These are phyloP conservation scores for Vanacampus margaritifer DNA, from an alignment of 2,113 vertebrate species.

Conservation along the genomic window DNA sequence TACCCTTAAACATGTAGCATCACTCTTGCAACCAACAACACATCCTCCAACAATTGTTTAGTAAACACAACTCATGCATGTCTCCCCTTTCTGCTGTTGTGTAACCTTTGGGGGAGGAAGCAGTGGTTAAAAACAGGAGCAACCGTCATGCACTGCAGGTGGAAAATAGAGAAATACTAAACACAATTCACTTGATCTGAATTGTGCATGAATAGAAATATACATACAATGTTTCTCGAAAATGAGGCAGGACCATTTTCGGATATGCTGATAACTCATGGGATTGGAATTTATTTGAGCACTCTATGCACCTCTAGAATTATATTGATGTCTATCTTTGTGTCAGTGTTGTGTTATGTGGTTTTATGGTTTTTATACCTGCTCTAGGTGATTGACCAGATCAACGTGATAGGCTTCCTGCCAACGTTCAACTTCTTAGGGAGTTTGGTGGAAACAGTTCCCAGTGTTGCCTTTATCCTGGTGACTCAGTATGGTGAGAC, in stretches of 20 bases:
- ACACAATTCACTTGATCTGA: constrained; percentile 18
- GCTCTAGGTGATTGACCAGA: constrained; percentile 30
- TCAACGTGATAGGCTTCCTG: constrained; percentile 63
- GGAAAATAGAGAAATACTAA: constrained; percentile 21
- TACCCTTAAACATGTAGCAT: constrained; percentile 29
- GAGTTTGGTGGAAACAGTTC: constrained; percentile 79
- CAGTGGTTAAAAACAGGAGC: constrained; percentile 33
- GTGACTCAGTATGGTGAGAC: constrained; percentile 78
- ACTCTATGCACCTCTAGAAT: background rate
- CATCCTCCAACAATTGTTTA: constrained; percentile 31
- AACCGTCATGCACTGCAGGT: constrained; percentile 23
- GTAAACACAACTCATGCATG: constrained; percentile 33
- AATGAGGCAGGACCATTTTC: background rate
- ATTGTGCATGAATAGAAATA: constrained; percentile 25
- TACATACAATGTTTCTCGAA: background rate
- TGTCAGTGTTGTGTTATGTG: background rate
- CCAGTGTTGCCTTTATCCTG: constrained; percentile 74
- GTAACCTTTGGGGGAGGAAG: constrained; percentile 29
- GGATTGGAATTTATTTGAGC: background rate
- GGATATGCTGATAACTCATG: background rate
- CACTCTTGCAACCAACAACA: constrained; percentile 18
- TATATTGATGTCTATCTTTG: background rate
- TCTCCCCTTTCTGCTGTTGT: constrained; percentile 33
- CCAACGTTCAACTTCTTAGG: constrained; percentile 82
- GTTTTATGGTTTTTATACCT: constrained; percentile 6